Conservation (phyloP, 2,888 invertebrate genomes). For the Norana najaformis region DNA sequence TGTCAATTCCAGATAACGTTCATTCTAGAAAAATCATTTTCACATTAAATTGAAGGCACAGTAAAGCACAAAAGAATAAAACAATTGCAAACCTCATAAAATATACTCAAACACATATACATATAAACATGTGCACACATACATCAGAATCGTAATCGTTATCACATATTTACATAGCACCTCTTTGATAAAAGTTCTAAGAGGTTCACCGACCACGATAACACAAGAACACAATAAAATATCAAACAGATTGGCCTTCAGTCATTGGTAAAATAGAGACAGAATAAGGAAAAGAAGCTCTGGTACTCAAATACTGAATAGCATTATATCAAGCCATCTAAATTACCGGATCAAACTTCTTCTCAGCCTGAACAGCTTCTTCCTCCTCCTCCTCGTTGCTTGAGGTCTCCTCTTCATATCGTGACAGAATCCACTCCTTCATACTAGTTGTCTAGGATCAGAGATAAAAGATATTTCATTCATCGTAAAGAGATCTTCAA, state of each 20-base stretch:
- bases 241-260: not conserved
- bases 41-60: not conserved
- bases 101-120: too few relatives aligned
- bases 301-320: not conserved
- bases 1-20: slow-evolving; percentile 50
- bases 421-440: slow-evolving; percentile 57
- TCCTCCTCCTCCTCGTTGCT: slow-evolving; percentile 46
- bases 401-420: slow-evolving; percentile 52
- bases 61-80: not conserved
- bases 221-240: not conserved
- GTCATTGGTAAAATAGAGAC: not conserved
- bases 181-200: not conserved
- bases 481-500: not conserved
- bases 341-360: not conserved
- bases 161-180: not conserved
- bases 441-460: slow-evolving; percentile 34
- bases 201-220: not conserved
- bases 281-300: not conserved
- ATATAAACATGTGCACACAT: not conserved
- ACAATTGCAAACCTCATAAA: not conserved
- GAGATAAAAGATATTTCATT: not conserved
- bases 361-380: slow-evolving; percentile 44
- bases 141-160: not conserved
- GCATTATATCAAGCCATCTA: not conserved
- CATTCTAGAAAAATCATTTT: slow-evolving; percentile 47